Evolutionary conservation across 2,113 vertebrate species (phyloP).

Genomic region (Equus przewalskii): DNA sequence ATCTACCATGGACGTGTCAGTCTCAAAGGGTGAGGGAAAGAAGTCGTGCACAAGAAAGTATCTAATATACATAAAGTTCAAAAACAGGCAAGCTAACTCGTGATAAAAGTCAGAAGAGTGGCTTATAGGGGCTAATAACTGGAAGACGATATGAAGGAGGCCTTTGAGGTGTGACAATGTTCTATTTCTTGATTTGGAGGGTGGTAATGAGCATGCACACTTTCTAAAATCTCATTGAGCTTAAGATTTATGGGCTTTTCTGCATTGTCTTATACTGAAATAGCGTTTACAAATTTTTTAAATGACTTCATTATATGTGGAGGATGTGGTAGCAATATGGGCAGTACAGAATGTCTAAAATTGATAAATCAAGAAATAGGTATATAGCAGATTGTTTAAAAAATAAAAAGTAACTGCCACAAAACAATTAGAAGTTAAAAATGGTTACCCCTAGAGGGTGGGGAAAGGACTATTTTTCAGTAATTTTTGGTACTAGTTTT

Average conservation of each 20-base stretch:
- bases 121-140: background rate
- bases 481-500: background rate
- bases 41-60: background rate
- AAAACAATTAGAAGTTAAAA: conserved; percentile 33
- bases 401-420: background rate
- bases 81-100: background rate
- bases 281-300: background rate
- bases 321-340: background rate
- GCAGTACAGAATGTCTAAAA: background rate
- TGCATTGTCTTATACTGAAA: background rate
- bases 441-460: background rate
- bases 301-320: background rate
- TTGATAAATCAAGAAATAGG: background rate
- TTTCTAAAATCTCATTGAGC: background rate
- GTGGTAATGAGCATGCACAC: background rate
- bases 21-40: background rate
- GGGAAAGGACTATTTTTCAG: background rate
- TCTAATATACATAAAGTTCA: background rate
- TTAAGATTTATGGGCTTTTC: background rate
- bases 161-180: background rate
- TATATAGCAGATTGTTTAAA: background rate
- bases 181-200: background rate
- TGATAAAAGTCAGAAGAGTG: background rate
- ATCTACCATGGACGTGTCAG: background rate
- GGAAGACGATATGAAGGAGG: background rate